Evolutionary conservation across 2,888 invertebrate genomes (phyloP), one percentile per base, ranked within the genome.

Genomic region (Pediacus dermestoides): DNA sequence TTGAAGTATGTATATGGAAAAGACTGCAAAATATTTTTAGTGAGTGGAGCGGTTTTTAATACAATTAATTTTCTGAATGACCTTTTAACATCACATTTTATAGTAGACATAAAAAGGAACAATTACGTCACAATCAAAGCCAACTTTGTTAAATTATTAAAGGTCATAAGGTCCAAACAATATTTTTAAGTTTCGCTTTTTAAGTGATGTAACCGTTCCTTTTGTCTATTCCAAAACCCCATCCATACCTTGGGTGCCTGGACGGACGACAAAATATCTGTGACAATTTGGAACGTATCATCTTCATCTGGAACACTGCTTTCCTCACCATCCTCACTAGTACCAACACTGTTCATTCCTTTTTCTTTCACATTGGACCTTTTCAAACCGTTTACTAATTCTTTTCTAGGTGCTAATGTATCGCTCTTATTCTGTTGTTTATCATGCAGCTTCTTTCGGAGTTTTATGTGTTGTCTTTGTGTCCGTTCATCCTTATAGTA

Each of bases 291-390:
- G 44, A 78, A 76, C 53, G 83, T 83, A 55, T 80, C 79, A 49
- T 86, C 86, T 44, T 87, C 85, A 58, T 82, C 82, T 46, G 81
- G 81, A 45, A 82, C 77, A 57, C 84, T 80, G 28, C 82, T 82
- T 57, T 86, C 85, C 57, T 85, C 85, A 39, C 85, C 85, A 68
- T 86, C 85, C 42, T 85, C 85, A 23, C 83, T 83, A n/a, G 83
- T 83, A n/a, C 82, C 83, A 35, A 76, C 76, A 32, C 75, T 68
- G 62, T 73, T 51, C 77, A 78, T 57, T 63, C 76, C 61, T 68
- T 74, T 63, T 64, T 70, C 66, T 47, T 69, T 69, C n/a, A 42
- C 25, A 15, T 26, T 55, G 31, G 61, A 57, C 43, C 66, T 56
- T 41, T 66, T 63, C 67, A 69, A 71, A 65, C 74, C 76, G 59